phyloP scores from a whole-genome alignment of 2,797 vertebrate species.

The Varecia variegata region DNA sequence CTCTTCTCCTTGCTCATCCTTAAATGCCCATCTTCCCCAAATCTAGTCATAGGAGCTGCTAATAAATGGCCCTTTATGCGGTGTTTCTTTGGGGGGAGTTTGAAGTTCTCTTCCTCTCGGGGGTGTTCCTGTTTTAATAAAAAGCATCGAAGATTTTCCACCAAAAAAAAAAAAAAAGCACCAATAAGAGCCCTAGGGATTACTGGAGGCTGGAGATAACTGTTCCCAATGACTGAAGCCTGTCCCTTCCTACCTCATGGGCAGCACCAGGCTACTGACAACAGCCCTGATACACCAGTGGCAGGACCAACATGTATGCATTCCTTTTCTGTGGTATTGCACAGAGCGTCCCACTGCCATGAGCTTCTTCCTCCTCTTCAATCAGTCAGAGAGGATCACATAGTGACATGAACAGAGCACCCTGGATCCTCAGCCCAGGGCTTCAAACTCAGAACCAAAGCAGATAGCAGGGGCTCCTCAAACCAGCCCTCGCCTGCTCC shows the following conservation, averaged over 20 bases:
- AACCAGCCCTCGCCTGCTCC: neutral
- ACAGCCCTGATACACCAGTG: neutral
- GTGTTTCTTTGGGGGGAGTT: neutral
- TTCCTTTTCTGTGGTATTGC: neutral
- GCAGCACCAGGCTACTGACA: neutral
- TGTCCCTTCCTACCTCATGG: neutral
- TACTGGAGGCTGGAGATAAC: neutral
- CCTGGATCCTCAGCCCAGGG: neutral
- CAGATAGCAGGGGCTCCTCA: neutral
- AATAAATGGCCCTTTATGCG: neutral
- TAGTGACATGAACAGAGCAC: neutral
- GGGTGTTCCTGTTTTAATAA: neutral
- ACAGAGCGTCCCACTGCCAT: neutral
- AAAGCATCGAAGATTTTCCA: neutral
- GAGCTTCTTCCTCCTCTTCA: neutral
- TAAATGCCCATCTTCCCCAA: neutral
- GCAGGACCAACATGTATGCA: neutral
- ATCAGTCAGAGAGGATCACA: neutral
- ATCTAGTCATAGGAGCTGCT: neutral
- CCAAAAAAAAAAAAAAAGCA: conserved; percentile 1
- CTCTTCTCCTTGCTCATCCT: neutral
- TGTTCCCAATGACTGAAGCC: neutral
- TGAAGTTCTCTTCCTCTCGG: neutral
- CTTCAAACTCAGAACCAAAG: neutral
- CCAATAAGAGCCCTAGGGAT: neutral